These are phyloP conservation scores for Copidosoma aretas DNA, from an alignment of 2,888 invertebrate genomes.

Conservation along the genomic window DNA sequence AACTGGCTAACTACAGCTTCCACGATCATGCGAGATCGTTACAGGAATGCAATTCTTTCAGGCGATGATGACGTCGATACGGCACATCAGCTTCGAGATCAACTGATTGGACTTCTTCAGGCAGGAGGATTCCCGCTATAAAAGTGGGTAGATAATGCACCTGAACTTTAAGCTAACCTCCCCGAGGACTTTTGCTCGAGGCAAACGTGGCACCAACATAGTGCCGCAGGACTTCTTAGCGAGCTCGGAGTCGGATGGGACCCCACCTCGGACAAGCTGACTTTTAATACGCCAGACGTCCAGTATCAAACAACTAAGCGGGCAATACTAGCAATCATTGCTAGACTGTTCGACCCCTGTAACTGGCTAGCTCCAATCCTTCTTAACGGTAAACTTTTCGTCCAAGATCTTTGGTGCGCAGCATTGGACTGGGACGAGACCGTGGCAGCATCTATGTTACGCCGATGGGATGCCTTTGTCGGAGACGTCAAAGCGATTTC, in stretches of 20 bases:
- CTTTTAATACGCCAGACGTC: too few species aligned
- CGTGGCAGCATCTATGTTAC: too few species aligned
- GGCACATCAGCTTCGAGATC: neutral
- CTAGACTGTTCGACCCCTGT: too few species aligned
- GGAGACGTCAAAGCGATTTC: too few species aligned
- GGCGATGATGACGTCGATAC: neutral
- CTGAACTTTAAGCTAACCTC: neutral
- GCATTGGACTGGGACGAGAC: too few species aligned
- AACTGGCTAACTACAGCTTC: neutral
- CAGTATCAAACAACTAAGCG: too few species aligned
- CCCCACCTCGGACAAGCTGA: neutral
- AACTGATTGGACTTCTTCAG: slow-evolving; percentile 1
- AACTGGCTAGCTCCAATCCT: too few species aligned
- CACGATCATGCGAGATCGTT: neutral
- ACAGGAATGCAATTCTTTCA: slow-evolving; percentile 15
- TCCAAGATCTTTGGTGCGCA: too few species aligned
- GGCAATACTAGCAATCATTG: too few species aligned
- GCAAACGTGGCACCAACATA: neutral
- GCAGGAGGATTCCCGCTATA: neutral
- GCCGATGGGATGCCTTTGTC: too few species aligned
- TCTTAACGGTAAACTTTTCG: too few species aligned
- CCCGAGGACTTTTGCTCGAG: neutral
- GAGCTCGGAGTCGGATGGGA: neutral
- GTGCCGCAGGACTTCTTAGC: neutral
- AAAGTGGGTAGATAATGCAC: neutral